A percentile compares a stretch with the other conserved stretches of the same genome.
Conservation (phyloP, 92 coral and sea anemone species). For the Montipora capitata region DNA sequence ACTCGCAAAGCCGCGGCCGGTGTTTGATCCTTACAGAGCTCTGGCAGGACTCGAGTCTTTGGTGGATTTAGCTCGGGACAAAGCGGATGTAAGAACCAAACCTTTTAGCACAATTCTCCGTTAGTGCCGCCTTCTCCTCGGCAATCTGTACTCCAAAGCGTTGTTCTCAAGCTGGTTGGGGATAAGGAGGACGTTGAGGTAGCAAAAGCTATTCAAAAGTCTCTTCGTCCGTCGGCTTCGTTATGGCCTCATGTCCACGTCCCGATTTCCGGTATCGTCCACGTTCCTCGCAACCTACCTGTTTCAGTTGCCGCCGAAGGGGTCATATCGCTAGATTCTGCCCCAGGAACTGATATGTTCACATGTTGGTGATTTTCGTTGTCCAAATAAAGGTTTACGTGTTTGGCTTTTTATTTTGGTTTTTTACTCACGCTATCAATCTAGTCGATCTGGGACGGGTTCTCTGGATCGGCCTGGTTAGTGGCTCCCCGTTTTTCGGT, state of each 20-base stretch:
- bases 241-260: too few relatives aligned
- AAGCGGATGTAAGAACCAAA: conserved; percentile 18
- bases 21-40: conserved; percentile 7
- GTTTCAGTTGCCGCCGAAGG: neutral
- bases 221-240: neutral
- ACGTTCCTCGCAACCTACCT: neutral
- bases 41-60: too few relatives aligned
- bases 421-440: neutral
- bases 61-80: neutral
- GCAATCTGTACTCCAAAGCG: conserved; percentile 33
- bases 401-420: neutral
- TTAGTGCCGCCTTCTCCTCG: conserved; percentile 48
- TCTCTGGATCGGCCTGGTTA: neutral
- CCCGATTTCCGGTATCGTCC: neutral
- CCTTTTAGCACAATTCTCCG: conserved; percentile 22
- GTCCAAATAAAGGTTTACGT: neutral
- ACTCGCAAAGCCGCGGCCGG: conserved; percentile 13
- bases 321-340: neutral
- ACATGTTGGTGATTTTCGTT: neutral
- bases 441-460: neutral
- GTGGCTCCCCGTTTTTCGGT: neutral
- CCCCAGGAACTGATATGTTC: neutral
- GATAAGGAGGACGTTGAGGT: conserved; percentile 42
- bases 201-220: conserved; percentile 27
- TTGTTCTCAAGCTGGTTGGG: conserved; percentile 36